Conservation (phyloP, 2,113 vertebrate species). For the Mormyrus lacerda region DNA sequence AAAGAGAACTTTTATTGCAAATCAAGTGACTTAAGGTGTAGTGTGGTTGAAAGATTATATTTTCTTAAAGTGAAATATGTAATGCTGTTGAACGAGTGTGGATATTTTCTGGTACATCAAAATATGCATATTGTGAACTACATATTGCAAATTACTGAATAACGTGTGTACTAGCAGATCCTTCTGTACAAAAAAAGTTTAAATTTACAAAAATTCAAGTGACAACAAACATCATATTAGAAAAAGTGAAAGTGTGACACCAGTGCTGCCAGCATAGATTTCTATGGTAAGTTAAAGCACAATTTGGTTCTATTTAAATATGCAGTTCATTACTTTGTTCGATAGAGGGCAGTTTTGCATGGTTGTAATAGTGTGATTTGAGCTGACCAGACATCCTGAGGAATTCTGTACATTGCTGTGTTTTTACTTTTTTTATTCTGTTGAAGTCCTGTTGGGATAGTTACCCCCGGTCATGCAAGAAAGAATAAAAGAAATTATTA, state of each 20-base stretch:
- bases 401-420: not conserved
- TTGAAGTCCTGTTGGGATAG: not conserved
- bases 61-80: slow-evolving; percentile 15
- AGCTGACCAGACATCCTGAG: not conserved
- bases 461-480: not conserved
- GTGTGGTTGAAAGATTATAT: slow-evolving; percentile 19
- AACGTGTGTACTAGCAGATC: not conserved
- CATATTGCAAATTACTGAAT: not conserved
- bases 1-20: slow-evolving; percentile 16
- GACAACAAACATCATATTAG: not conserved
- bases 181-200: not conserved
- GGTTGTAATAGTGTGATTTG: not conserved
- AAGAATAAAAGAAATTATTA: not conserved
- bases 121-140: not conserved
- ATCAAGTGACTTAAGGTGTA: slow-evolving; percentile 19
- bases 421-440: not conserved
- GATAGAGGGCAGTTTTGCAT: slow-evolving; percentile 39
- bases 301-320: slow-evolving; percentile 10
- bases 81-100: slow-evolving; percentile 8
- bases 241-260: not conserved
- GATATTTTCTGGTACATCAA: not conserved
- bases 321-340: slow-evolving; percentile 50
- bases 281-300: slow-evolving; percentile 10
- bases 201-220: not conserved
- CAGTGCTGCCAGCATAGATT: slow-evolving; percentile 20